phyloP scores from a whole-genome alignment of 2,888 invertebrate species.

The Electrophaes corylata region DNA sequence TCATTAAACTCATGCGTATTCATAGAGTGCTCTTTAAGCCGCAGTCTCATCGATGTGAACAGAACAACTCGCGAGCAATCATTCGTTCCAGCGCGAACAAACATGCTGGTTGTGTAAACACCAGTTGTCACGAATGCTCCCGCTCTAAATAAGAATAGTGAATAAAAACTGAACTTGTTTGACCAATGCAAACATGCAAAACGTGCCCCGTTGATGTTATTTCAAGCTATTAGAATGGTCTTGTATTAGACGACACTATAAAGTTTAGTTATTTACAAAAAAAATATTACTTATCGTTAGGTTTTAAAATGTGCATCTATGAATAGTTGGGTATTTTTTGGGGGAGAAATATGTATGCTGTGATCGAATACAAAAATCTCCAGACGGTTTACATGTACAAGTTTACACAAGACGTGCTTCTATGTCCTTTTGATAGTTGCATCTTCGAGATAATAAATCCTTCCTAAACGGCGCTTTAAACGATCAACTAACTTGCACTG shows the following conservation, averaged over 20 bases:
- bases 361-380: no score
- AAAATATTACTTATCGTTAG: no score
- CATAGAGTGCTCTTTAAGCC: conserved; percentile 34
- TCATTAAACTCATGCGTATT: conserved; percentile 37
- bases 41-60: background rate
- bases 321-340: no score
- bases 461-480: no score
- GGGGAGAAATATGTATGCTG: no score
- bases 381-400: no score
- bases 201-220: background rate
- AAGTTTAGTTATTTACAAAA: no score
- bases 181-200: background rate
- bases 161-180: background rate
- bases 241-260: background rate
- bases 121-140: background rate
- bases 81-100: background rate
- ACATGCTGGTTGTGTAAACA: conserved; percentile 2
- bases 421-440: no score
- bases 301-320: no score
- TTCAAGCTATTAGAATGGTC: background rate
- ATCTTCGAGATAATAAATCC: no score
- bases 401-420: no score
- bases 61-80: background rate
- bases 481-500: no score
- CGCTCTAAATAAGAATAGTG: background rate